Percentiles rank a stretch among this genome's conserved stretches.
Conservation (phyloP, 2,888 invertebrate genomes). For the Atethmia centrago region DNA sequence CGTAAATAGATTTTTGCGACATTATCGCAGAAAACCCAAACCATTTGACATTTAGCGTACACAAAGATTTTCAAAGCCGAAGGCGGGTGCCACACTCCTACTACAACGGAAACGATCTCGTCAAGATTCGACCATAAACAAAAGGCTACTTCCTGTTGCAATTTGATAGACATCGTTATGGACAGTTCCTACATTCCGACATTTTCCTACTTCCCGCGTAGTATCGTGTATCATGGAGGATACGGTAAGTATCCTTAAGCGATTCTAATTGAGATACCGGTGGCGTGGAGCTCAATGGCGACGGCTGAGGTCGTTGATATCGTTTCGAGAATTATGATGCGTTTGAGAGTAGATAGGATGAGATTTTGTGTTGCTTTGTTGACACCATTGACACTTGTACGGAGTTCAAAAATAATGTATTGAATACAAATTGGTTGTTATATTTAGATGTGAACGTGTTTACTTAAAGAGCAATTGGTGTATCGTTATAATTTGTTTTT, state of each 20-base stretch:
- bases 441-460: no score
- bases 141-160: slow-evolving; percentile 61
- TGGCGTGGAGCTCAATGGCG: slow-evolving; percentile 69
- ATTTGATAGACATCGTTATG: slow-evolving; percentile 60
- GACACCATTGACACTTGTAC: not conserved
- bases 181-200: slow-evolving; percentile 58
- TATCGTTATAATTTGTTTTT: no score
- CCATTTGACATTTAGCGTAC: not conserved
- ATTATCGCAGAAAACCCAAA: slow-evolving; percentile 13
- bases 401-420: not conserved
- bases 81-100: slow-evolving; percentile 5
- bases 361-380: not conserved
- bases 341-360: slow-evolving; percentile 14
- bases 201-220: slow-evolving; percentile 68
- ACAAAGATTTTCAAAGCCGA: not conserved
- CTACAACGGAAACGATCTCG: slow-evolving; percentile 22
- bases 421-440: no score
- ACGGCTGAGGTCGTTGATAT: slow-evolving; percentile 63
- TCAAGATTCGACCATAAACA: slow-evolving; percentile 43
- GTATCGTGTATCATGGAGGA: slow-evolving; percentile 59
- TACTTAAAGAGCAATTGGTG: no score
- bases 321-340: slow-evolving; percentile 53
- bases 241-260: slow-evolving; percentile 68
- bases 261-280: slow-evolving; percentile 70
- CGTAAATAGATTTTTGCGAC: slow-evolving; percentile 24